Base-by-base conservation (phyloP, 1,140 invertebrate genomes). In the Drosophila orena region DNA sequence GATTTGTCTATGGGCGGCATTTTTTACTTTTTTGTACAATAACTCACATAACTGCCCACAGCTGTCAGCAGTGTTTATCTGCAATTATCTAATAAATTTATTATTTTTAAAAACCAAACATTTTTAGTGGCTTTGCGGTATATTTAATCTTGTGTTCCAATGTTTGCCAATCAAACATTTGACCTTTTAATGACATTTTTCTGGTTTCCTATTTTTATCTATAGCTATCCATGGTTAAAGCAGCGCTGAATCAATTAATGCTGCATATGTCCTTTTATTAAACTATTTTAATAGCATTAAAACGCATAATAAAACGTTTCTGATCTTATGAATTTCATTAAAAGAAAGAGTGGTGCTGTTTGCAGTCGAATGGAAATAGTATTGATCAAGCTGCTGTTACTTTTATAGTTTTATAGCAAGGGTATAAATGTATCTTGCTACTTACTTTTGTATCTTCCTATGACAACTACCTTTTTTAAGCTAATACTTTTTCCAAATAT, bases 21-120 rank as follows among this genome's bases (percentile, higher is more conserved):
- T 22, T 53, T 42, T 49, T 22, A 30, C 37, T 46, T 46, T 37
- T 12, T n/a, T n/a, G n/a, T 17, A 17, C 1, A n/a, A 49, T 24
- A 11, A 22, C 8, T 20, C 12, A 38, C 40, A 30, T 37, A 6
- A 30, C 10, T 4, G 57, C 44, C 62, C 40, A 15, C 7, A 38
- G 64, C 20, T 44, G 64, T n/a, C n/a, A 44, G 7, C 14, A n/a
- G 43, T 64, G 64, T 66, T 66, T 66, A 66, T 50, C 58, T 42
- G 17, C 35, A 68, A 68, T 68, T 64, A 68, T 43, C 37, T 42
- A 52, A 65, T 35, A 66, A 66, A 66, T 35, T 12, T n/a, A 34
- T 66, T 43, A 37, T n/a, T 12, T 52, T n/a, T 37, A 22, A 20
- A 22, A 50, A 22, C 35, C 27, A 5, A 35, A 14, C 12, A 40